Conservation (phyloP, 2,797 vertebrate genomes). For the Tokudaia tokunoshimensis region DNA sequence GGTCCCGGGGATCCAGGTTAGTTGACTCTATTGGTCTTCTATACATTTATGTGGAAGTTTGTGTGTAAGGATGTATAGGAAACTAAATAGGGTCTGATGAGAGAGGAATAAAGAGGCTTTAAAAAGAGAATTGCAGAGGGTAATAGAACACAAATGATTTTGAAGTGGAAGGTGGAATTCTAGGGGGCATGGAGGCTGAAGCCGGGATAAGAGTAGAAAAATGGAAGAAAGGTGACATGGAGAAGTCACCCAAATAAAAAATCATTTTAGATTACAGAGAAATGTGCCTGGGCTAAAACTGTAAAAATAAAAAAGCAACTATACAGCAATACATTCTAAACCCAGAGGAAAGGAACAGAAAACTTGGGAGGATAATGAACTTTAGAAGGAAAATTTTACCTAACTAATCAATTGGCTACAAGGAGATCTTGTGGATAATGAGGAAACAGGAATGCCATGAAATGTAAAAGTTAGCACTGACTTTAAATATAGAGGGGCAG, state of each 20-base stretch:
- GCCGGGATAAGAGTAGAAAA: neutral
- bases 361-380: conserved; percentile 56
- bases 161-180: neutral
- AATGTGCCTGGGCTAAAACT: conserved; percentile 9
- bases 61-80: neutral
- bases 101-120: neutral
- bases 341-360: conserved; percentile 48
- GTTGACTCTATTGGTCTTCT: neutral
- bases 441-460: conserved; percentile 27
- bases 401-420: conserved; percentile 57
- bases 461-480: neutral
- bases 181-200: neutral
- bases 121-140: neutral
- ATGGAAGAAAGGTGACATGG: neutral
- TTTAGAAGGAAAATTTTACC: conserved; percentile 43
- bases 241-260: neutral
- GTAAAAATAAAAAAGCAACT: neutral
- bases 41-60: neutral
- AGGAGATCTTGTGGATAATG: conserved; percentile 50
- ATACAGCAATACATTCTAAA: neutral
- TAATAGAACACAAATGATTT: neutral
- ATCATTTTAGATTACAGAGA: neutral
- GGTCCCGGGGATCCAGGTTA: neutral
- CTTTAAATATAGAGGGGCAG: conserved; percentile 38
- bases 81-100: neutral